phyloP scores from a whole-genome alignment of 2,888 invertebrate genomes.

The Axea sp. region DNA sequence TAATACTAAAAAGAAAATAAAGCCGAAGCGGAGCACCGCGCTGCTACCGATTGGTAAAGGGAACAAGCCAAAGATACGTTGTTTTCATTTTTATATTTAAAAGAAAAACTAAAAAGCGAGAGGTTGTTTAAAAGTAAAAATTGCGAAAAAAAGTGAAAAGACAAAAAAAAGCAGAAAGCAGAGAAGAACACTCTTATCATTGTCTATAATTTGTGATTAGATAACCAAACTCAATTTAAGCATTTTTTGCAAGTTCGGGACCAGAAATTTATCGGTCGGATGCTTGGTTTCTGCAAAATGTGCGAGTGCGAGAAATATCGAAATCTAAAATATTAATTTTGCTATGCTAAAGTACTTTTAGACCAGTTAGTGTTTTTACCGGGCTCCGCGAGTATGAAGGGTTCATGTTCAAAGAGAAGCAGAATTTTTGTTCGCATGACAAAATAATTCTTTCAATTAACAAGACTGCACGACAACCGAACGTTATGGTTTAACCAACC shows the following conservation, averaged over 20 bases:
- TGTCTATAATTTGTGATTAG: slow-evolving; percentile 69
- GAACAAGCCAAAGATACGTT: slow-evolving; percentile 92
- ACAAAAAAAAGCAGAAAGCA: slow-evolving; percentile 40
- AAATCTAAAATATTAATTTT: slow-evolving; percentile 38
- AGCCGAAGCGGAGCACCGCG: slow-evolving; percentile 73
- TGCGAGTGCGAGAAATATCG: background rate
- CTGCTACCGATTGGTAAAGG: slow-evolving; percentile 85
- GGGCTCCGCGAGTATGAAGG: slow-evolving; percentile 38
- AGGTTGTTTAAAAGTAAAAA: slow-evolving; percentile 48
- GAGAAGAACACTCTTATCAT: slow-evolving; percentile 46
- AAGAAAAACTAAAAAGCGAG: slow-evolving; percentile 76
- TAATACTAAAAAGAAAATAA: slow-evolving; percentile 67
- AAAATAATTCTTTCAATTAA: slow-evolving; percentile 1
- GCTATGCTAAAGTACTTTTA: slow-evolving; percentile 70
- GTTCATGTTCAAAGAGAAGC: no score
- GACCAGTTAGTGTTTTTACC: slow-evolving; percentile 69
- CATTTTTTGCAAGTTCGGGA: slow-evolving; percentile 28
- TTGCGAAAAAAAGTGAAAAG: slow-evolving; percentile 50
- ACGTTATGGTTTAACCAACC: no score
- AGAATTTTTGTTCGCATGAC: no score
- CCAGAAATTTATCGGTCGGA: slow-evolving; percentile 19
- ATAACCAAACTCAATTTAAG: slow-evolving; percentile 11
- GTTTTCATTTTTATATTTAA: slow-evolving; percentile 83
- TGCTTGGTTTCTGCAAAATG: slow-evolving; percentile 25
- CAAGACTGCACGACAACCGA: slow-evolving; percentile 5